Evolutionary conservation across 1,140 invertebrate genomes (phyloP).

Genomic region (Lutraria rhynchaena): DNA sequence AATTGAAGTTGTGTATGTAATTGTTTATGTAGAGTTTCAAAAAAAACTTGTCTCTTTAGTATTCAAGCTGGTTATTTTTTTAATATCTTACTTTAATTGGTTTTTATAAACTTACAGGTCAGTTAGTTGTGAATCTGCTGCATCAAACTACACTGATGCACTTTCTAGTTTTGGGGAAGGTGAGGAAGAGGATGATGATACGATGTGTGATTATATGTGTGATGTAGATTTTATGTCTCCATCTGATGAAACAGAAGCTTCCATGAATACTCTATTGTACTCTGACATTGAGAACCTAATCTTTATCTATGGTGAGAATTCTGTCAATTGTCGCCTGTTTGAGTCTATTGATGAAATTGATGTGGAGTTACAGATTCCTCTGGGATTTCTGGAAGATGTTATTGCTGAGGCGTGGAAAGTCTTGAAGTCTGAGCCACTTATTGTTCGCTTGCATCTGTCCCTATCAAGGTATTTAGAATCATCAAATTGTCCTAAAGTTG

Average conservation of each 20-base stretch:
- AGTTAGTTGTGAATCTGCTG: slow-evolving; percentile 14
- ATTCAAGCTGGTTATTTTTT: no score
- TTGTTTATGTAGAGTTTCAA: no score
- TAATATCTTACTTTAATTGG: not conserved
- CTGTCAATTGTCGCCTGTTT: slow-evolving; percentile 66
- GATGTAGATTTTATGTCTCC: not conserved
- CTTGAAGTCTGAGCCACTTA: slow-evolving; percentile 65
- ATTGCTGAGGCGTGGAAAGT: slow-evolving; percentile 72
- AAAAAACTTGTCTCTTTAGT: no score
- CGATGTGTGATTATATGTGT: not conserved
- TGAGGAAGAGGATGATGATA: slow-evolving; percentile 35
- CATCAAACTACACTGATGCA: slow-evolving; percentile 37
- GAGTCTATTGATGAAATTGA: slow-evolving; percentile 74
- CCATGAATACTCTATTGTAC: slow-evolving; percentile 55
- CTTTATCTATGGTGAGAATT: slow-evolving; percentile 59
- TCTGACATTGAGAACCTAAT: slow-evolving; percentile 63
- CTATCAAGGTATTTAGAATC: slow-evolving; percentile 67
- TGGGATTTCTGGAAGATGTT: slow-evolving; percentile 67
- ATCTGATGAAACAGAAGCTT: slow-evolving; percentile 17
- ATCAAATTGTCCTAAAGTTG: slow-evolving; percentile 66
- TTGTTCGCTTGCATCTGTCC: slow-evolving; percentile 69
- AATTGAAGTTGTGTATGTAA: no score
- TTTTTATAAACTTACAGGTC: no score
- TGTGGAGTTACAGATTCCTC: slow-evolving; percentile 65
- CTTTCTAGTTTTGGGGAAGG: slow-evolving; percentile 30